Conservation (phyloP, 2,888 invertebrate species). For the Parnassius apollo region DNA sequence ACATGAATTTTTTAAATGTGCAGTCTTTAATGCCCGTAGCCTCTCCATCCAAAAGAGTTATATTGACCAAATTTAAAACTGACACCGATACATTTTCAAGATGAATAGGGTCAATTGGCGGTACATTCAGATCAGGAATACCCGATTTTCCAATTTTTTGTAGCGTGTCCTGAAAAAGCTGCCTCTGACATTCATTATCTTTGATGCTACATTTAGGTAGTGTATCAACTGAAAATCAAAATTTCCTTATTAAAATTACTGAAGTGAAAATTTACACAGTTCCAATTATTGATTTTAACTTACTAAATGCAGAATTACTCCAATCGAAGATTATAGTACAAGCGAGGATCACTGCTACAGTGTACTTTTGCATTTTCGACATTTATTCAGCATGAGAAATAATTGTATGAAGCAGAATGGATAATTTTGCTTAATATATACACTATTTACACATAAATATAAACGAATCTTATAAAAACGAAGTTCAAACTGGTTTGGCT, state of each 20-base stretch:
- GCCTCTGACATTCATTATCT: conserved; percentile 42
- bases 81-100: conserved; percentile 39
- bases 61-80: conserved; percentile 37
- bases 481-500: conserved; percentile 1
- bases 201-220: conserved; percentile 44
- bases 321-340: conserved; percentile 3
- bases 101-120: conserved; percentile 46
- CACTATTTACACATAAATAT: background rate
- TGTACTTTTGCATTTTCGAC: background rate
- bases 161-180: conserved; percentile 35
- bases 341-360: background rate
- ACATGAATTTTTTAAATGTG: conserved; percentile 42
- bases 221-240: conserved; percentile 41
- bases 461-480: background rate
- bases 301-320: conserved; percentile 18
- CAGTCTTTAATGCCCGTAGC: conserved; percentile 48
- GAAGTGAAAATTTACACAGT: background rate
- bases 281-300: conserved; percentile 3
- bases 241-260: background rate
- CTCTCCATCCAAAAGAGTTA: conserved; percentile 44
- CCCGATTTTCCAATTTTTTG: conserved; percentile 40
- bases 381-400: conserved; percentile 1
- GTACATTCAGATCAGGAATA: conserved; percentile 42
- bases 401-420: background rate
- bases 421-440: background rate